A percentile compares a stretch with the other conserved stretches of the same genome.
Conservation (phyloP, 2,888 invertebrate genomes). For the Lepidochrysops patricia region DNA sequence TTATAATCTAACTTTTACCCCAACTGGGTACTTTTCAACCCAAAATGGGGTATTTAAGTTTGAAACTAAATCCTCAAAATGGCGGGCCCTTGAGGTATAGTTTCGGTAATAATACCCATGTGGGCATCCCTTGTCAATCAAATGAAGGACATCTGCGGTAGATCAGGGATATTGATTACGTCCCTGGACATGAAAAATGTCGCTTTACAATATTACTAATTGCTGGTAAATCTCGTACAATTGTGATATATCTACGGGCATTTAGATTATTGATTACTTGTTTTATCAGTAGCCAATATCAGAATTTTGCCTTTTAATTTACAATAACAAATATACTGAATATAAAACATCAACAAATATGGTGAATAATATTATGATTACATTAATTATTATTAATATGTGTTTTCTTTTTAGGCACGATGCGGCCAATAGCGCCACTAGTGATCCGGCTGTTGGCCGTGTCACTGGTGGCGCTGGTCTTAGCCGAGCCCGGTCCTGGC, state of each 20-base stretch:
- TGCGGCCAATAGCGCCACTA: constrained; percentile 61
- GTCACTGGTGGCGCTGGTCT: constrained; percentile 65
- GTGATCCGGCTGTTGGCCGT: constrained; percentile 54
- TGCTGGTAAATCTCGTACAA: background rate
- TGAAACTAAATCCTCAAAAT: constrained; percentile 14
- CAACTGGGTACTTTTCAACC: no score
- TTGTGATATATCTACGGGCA: background rate
- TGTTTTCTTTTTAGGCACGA: constrained; percentile 40
- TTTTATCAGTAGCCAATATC: no score
- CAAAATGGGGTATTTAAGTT: background rate
- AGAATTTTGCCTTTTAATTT: no score
- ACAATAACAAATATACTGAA: background rate
- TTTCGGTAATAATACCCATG: constrained; percentile 16
- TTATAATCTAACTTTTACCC: constrained; percentile 4
- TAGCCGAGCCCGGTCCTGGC: constrained; percentile 45
- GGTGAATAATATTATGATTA: no score
- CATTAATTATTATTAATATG: no score
- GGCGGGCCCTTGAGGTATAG: constrained; percentile 11
- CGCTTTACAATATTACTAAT: background rate
- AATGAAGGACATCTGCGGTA: constrained; percentile 13
- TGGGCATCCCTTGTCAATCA: constrained; percentile 16
- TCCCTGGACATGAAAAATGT: constrained; percentile 11
- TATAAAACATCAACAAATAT: background rate
- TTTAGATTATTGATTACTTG: background rate
- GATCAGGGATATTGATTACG: constrained; percentile 13